Conservation (phyloP, 2,113 vertebrate genomes). For the mouse (Mus musculus) region GRCm39 chr1:153715001-153715500, state of each 20-base stretch:
- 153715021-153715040: background rate
- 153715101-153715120: background rate
- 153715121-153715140: background rate
- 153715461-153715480: constrained; percentile 74
- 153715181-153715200: background rate
- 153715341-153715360: background rate
- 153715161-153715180: background rate
- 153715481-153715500: constrained; percentile 88
- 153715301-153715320: background rate
- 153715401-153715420: background rate
- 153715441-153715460: background rate
- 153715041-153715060: background rate
- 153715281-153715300: constrained; percentile 9
- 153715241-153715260: background rate
- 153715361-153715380: background rate
- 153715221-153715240: background rate
- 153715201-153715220: background rate
- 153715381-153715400: background rate
- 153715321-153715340: background rate
- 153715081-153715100: background rate
- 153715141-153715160: background rate
- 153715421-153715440: background rate
- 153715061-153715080: background rate
- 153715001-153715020: background rate
- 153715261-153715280: background rate